Evolutionary conservation across 2,888 invertebrate genomes (phyloP).

Genomic region (Teinopalpus imperialis): DNA sequence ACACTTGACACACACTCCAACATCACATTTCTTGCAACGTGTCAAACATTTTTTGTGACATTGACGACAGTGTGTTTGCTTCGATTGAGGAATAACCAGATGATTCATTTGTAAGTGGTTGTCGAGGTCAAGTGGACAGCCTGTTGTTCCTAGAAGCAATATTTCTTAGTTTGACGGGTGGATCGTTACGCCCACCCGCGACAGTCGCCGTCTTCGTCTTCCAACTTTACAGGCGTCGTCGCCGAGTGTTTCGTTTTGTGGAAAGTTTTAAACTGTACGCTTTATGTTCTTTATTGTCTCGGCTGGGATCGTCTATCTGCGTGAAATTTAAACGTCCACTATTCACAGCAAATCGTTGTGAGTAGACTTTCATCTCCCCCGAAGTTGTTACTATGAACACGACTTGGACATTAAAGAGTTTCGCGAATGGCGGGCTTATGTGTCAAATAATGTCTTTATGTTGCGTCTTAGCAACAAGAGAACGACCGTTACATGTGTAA

Average conservation of each 20-base stretch:
- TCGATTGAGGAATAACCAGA: too few relatives aligned
- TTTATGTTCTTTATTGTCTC: slow-evolving; percentile 77
- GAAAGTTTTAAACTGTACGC: slow-evolving; percentile 74
- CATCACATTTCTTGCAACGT: too few relatives aligned
- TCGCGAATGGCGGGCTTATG: slow-evolving; percentile 42
- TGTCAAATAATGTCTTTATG: slow-evolving; percentile 57
- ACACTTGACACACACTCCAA: too few relatives aligned
- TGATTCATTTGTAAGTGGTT: too few relatives aligned
- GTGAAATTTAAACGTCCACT: slow-evolving; percentile 63
- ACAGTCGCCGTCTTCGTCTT: slow-evolving; percentile 56
- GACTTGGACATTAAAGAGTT: slow-evolving; percentile 46
- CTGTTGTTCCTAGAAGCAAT: slow-evolving; percentile 52
- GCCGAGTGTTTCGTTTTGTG: slow-evolving; percentile 57
- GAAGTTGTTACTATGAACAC: slow-evolving; percentile 20
- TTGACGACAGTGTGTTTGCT: too few relatives aligned
- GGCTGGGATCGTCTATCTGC: too few relatives aligned
- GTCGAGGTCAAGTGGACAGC: slow-evolving; percentile 18
- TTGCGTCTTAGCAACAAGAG: slow-evolving; percentile 65
- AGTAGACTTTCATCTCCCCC: slow-evolving; percentile 43
- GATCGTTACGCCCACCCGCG: slow-evolving; percentile 36
- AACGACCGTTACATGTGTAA: slow-evolving; percentile 63
- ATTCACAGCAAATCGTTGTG: slow-evolving; percentile 49
- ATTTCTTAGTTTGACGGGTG: slow-evolving; percentile 71
- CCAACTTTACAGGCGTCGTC: slow-evolving; percentile 65
- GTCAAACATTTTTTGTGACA: too few relatives aligned